Percentiles rank a stretch among this genome's conserved stretches.
Evolutionary conservation across 1,140 invertebrate genomes (phyloP).

Genomic region (Linepithema humile): DNA sequence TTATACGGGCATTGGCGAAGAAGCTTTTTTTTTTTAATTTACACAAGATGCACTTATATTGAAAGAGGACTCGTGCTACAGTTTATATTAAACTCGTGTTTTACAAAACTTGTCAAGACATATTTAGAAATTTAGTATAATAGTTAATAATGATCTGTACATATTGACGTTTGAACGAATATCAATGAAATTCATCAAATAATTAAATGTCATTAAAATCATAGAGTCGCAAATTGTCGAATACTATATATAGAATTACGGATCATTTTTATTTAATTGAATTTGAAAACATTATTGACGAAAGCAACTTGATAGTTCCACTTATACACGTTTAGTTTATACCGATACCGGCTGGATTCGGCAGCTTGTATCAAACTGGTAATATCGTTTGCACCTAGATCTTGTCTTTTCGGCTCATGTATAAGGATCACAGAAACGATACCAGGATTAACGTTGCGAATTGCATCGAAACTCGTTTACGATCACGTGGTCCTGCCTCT

Average conservation of each 20-base stretch:
- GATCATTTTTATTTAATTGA: too few relatives aligned
- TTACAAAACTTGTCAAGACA: background rate
- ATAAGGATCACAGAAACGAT: slow-evolving; percentile 50
- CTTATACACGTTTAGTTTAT: background rate
- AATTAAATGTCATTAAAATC: too few relatives aligned
- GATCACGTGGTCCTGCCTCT: slow-evolving; percentile 6
- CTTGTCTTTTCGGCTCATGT: slow-evolving; percentile 57
- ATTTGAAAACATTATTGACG: background rate
- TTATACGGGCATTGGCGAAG: background rate
- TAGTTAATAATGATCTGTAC: background rate
- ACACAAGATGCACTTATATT: background rate
- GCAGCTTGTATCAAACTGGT: background rate
- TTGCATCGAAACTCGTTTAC: slow-evolving; percentile 40
- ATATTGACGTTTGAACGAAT: too few relatives aligned
- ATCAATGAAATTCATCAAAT: too few relatives aligned
- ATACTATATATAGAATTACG: too few relatives aligned
- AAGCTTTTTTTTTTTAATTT: background rate
- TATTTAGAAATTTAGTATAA: background rate
- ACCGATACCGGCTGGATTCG: background rate
- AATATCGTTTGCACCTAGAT: slow-evolving; percentile 21
- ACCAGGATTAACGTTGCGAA: slow-evolving; percentile 52
- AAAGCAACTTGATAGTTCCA: background rate
- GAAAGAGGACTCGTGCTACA: too few relatives aligned
- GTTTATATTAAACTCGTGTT: background rate
- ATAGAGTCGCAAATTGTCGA: too few relatives aligned